A percentile compares a stretch with the other conserved stretches of the same genome.
phyloP scores from a whole-genome alignment of 2,888 invertebrate genomes.

The Alloplasta piceator region DNA sequence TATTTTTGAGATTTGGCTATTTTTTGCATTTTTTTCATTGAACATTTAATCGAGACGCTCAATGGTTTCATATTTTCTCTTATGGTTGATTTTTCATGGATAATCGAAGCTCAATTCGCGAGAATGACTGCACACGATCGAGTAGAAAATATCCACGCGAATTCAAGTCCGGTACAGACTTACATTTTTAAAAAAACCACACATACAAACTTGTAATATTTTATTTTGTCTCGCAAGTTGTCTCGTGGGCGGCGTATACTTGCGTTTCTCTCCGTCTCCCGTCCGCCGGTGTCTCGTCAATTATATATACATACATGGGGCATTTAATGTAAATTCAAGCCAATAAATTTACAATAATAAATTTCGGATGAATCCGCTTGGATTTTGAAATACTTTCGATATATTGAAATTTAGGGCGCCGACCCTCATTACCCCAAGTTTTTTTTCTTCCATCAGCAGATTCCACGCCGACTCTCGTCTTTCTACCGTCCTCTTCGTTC shows the following conservation, averaged over 20 bases:
- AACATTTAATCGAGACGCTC: no score
- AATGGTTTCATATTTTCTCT: no score
- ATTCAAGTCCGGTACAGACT: constrained; percentile 64
- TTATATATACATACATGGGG: constrained; percentile 23
- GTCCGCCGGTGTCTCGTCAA: constrained; percentile 39
- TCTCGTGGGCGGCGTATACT: constrained; percentile 65
- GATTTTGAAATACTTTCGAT: neutral
- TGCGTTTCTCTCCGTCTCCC: constrained; percentile 37
- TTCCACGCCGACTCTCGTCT: neutral
- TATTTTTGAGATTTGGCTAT: no score
- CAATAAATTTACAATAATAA: no score
- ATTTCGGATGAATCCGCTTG: no score
- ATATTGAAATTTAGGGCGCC: neutral
- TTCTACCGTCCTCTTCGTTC: neutral
- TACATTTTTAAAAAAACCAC: neutral
- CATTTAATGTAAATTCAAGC: no score
- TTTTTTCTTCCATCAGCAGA: neutral
- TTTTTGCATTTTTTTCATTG: no score
- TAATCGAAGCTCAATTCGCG: constrained; percentile 31
- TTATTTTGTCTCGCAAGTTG: constrained; percentile 52
- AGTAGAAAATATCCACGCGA: constrained; percentile 59
- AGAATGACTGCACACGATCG: constrained; percentile 55
- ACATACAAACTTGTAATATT: constrained; percentile 32
- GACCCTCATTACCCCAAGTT: neutral
- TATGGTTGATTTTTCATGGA: neutral